Evolutionary conservation across 2,113 vertebrate species (phyloP).

Genomic region (Bubalus kerabau): DNA sequence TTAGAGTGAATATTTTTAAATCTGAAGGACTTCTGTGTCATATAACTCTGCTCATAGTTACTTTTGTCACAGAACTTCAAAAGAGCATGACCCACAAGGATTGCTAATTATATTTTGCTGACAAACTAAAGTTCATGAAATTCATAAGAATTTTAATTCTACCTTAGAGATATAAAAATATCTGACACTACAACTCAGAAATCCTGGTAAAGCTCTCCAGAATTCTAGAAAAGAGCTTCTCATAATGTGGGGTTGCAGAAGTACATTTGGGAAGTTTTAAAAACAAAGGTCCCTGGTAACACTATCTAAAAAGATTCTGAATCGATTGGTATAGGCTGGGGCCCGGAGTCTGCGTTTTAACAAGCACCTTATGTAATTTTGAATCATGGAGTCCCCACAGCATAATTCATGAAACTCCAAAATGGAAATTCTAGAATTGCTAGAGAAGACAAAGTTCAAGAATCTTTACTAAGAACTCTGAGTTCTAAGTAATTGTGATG

Average conservation of each 20-base stretch:
- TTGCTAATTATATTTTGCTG: conserved; percentile 44
- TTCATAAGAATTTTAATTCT: neutral
- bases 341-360: neutral
- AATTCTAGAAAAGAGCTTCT: conserved; percentile 9
- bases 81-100: neutral
- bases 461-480: neutral
- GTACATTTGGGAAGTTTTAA: neutral
- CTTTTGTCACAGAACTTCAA: conserved; percentile 25
- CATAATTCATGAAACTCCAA: neutral
- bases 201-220: neutral
- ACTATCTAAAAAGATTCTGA: neutral
- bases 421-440: neutral
- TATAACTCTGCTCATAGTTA: neutral
- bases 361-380: neutral
- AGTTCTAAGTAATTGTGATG: neutral
- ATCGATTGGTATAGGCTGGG: neutral
- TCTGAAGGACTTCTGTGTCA: conserved; percentile 15
- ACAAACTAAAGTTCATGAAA: conserved; percentile 38
- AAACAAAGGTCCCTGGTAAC: neutral
- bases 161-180: conserved; percentile 23
- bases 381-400: neutral
- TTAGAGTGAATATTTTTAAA: conserved; percentile 31
- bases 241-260: neutral
- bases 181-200: neutral
- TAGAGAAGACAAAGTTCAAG: neutral